Conservation (phyloP, 2,113 vertebrate genomes). For the Gymnorhina tibicen region DNA sequence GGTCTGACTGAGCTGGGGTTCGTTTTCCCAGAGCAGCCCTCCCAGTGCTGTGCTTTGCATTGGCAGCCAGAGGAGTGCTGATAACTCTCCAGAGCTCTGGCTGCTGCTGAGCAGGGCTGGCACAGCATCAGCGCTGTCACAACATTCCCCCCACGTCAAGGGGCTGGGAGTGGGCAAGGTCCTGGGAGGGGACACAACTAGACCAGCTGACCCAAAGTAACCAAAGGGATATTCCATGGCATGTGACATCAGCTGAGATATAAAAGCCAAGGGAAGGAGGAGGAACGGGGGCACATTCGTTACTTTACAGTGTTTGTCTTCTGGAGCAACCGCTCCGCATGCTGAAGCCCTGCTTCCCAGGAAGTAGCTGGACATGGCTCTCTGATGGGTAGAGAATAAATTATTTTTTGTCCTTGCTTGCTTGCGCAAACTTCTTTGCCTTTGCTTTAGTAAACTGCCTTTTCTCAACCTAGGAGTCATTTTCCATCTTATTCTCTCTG, state of each 20-base stretch:
- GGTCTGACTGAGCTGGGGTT: neutral
- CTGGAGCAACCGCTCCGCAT: neutral
- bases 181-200: neutral
- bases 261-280: neutral
- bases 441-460: neutral
- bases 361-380: neutral
- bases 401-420: neutral
- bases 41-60: neutral
- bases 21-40: neutral
- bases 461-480: neutral
- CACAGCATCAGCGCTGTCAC: neutral
- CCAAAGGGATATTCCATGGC: neutral
- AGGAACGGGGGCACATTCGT: neutral
- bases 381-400: neutral
- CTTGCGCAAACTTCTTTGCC: neutral
- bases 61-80: neutral
- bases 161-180: neutral
- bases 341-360: neutral
- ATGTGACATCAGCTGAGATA: neutral
- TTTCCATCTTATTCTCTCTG: neutral
- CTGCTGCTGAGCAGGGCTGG: neutral
- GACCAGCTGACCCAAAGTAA: neutral
- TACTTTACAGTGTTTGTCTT: neutral
- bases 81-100: neutral
- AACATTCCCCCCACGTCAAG: neutral